A percentile compares a stretch with the other conserved stretches of the same genome.
Conservation (phyloP, 2,797 vertebrate species). For the Leontocebus nigricollis region DNA sequence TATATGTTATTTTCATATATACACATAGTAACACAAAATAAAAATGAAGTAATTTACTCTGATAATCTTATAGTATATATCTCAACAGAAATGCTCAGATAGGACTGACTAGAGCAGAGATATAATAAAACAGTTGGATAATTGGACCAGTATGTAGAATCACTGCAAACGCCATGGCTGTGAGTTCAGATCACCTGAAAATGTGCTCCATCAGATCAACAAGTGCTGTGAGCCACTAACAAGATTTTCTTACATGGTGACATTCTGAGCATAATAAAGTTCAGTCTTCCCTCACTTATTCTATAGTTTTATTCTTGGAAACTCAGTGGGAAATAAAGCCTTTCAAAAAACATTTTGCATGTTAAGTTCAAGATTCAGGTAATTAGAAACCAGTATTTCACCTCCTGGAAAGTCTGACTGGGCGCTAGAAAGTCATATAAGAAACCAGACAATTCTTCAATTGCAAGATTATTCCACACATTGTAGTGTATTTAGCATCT, state of each 20-base stretch:
- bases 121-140: too few relatives aligned
- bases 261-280: not conserved
- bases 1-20: not conserved
- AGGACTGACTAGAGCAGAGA: not conserved
- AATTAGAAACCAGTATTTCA: not conserved
- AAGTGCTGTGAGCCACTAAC: not conserved
- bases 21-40: not conserved
- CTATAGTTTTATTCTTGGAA: not conserved
- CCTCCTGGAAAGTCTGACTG: not conserved
- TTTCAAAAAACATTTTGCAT: not conserved
- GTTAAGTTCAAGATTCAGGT: not conserved
- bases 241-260: not conserved
- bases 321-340: not conserved
- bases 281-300: not conserved
- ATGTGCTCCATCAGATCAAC: not conserved
- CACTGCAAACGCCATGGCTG: not conserved
- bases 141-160: not conserved
- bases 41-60: not conserved
- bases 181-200: fast-evolving
- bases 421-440: not conserved
- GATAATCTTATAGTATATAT: not conserved
- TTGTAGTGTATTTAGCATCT: not conserved
- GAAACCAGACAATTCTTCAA: not conserved
- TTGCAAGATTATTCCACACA: not conserved
- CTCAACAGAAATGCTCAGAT: not conserved